A percentile compares a stretch with the other conserved stretches of the same genome.
Evolutionary conservation across 2,888 invertebrate species (phyloP).

Genomic region (Drosophila mulleri): DNA sequence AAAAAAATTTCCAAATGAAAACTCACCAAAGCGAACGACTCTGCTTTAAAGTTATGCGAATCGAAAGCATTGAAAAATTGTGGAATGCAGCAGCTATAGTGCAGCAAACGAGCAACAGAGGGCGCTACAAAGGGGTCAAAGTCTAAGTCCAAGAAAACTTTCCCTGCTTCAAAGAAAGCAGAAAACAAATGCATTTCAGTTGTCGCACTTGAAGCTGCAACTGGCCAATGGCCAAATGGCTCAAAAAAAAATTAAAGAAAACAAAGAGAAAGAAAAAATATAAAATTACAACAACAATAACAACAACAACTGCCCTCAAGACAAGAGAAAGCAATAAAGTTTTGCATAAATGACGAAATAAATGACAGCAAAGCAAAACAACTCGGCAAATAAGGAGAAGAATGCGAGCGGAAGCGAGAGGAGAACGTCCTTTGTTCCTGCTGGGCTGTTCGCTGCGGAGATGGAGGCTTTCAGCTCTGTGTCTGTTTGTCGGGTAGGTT

Average conservation of each 20-base stretch:
- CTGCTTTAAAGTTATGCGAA: slow-evolving; percentile 6
- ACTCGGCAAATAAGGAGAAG: slow-evolving; percentile 67
- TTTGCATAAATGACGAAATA: slow-evolving; percentile 82
- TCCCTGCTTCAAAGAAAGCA: background rate
- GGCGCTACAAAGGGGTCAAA: background rate
- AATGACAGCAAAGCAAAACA: slow-evolving; percentile 79
- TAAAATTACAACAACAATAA: slow-evolving; percentile 6
- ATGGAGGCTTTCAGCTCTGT: slow-evolving; percentile 14
- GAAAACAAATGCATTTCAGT: slow-evolving; percentile 67
- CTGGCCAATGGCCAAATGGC: slow-evolving; percentile 46
- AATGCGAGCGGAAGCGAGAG: slow-evolving; percentile 5
- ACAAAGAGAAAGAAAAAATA: slow-evolving; percentile 4
- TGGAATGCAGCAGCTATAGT: background rate
- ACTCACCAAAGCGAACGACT: background rate
- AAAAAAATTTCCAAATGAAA: slow-evolving; percentile 15
- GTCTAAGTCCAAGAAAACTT: slow-evolving; percentile 5
- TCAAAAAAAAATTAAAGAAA: slow-evolving; percentile 4
- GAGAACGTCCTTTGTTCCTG: slow-evolving; percentile 29
- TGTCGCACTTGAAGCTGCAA: slow-evolving; percentile 48
- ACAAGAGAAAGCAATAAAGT: slow-evolving; percentile 76
- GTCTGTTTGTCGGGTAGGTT: slow-evolving; percentile 47
- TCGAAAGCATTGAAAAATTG: background rate
- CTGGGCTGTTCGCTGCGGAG: slow-evolving; percentile 14
- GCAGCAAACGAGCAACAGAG: background rate
- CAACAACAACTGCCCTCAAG: slow-evolving; percentile 15